A percentile compares a stretch with the other conserved stretches of the same genome.
phyloP scores from a whole-genome alignment of 2,797 vertebrate species.

The Tadarida brasiliensis region DNA sequence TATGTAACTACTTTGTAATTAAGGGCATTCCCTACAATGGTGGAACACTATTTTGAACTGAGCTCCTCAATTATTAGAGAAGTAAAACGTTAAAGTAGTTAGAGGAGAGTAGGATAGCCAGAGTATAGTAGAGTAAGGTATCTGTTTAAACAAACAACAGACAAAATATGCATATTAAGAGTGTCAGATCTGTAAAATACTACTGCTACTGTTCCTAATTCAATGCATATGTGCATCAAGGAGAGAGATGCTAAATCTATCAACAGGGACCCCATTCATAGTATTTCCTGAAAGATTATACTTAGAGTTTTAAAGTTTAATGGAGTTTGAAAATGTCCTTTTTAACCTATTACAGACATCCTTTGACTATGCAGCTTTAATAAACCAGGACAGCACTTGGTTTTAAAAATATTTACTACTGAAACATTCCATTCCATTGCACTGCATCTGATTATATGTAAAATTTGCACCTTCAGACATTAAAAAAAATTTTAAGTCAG shows the following conservation, averaged over 20 bases:
- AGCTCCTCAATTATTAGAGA: not conserved
- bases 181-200: conserved; percentile 38
- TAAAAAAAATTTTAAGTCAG: not conserved
- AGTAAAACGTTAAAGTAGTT: not conserved
- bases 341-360: conserved; percentile 39
- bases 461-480: not conserved
- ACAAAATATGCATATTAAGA: conserved; percentile 13
- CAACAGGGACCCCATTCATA: conserved; percentile 41
- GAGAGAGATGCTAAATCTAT: conserved; percentile 52
- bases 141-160: conserved; percentile 16
- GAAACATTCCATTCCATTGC: conserved; percentile 4
- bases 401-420: conserved; percentile 37
- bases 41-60: not conserved
- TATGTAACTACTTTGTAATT: not conserved
- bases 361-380: conserved; percentile 37
- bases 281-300: conserved; percentile 65
- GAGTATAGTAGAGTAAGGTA: not conserved
- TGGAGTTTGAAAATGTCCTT: conserved; percentile 54
- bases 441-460: not conserved
- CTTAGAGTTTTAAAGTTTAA: conserved; percentile 56
- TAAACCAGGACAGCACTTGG: conserved; percentile 26
- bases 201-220: conserved; percentile 56
- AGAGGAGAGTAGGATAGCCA: not conserved
- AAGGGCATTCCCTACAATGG: not conserved
- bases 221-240: conserved; percentile 21